phyloP scores from a whole-genome alignment of 2,888 invertebrate species.

The Camponotus fellah region DNA sequence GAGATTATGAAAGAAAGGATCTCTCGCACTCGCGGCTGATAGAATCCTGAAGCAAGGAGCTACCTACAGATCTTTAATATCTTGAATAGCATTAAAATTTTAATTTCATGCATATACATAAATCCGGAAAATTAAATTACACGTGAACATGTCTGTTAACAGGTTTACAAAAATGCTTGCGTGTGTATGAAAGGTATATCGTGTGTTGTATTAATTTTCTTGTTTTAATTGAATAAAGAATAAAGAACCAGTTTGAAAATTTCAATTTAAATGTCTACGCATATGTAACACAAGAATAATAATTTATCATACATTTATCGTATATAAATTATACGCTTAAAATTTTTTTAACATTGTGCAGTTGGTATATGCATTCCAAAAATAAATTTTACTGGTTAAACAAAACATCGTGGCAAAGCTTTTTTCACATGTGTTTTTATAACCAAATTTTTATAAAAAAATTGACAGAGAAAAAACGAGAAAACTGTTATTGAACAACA shows the following conservation, averaged over 20 bases:
- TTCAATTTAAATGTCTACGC: background rate
- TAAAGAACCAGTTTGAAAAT: conserved; percentile 5
- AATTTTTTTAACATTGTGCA: background rate
- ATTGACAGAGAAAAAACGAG: background rate
- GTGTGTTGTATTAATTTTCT: background rate
- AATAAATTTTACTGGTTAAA: background rate
- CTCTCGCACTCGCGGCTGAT: conserved; percentile 52
- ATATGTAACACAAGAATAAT: background rate
- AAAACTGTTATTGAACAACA: background rate
- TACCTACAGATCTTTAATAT: conserved; percentile 20
- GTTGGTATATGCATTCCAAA: background rate
- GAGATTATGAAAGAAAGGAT: conserved; percentile 71
- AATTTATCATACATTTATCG: too few species aligned
- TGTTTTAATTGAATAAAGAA: background rate
- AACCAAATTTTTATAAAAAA: background rate
- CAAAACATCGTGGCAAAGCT: background rate
- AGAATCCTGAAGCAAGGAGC: conserved; percentile 51
- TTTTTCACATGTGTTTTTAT: background rate
- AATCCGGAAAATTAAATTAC: background rate
- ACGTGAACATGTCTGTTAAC: background rate
- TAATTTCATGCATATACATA: conserved; percentile 12
- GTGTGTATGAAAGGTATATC: background rate
- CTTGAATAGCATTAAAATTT: conserved; percentile 26
- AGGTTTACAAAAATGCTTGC: background rate
- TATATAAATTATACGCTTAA: background rate